Evolutionary conservation across 2,113 vertebrate species (phyloP), one percentile per base, ranked within the genome.

Genomic region (Phaethornis superciliosus): DNA sequence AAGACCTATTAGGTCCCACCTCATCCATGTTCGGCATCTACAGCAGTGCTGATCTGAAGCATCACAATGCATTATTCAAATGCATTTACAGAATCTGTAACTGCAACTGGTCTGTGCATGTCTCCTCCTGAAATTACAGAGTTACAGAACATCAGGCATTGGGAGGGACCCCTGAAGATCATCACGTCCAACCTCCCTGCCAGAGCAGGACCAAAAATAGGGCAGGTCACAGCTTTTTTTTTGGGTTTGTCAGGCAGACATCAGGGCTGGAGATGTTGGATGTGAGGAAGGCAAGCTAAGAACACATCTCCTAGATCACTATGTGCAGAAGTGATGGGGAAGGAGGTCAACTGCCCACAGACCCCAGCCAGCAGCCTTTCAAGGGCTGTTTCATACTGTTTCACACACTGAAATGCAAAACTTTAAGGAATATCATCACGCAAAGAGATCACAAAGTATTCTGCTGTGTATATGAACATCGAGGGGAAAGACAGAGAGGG

Each of bases 11-110:
- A 74, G 76, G 4, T 78, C 56, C 49, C 26, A 64, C 27, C 56
- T 80, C 55, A 37, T 59, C 77, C 69, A 6, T 26, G 30, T 52
- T 85, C 67, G 64, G 68, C 54, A 49, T 46, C 64, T 81, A 40
- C 4, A 26, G 72, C 65, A 76, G 56, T 80, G 56, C 51, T 46
- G 55, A 81, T 72, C n/a, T 3, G 5, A 93, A 78, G 54, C 72
- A 95, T 64, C 88, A 92, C 44, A 84, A 68, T 0, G 0, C 14
- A 52, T 59, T 88, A 92, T 68, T 86, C 86, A 89, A 92, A 90
- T 78, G 51, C 26, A 59, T 91, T 88, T 91, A 81, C 42, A 81
- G 77, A 86, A 5, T 5, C 30, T 56, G 65, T n/a, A n/a, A n/a
- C n/a, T n/a, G 68, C 0, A 2, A 96, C 76, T 92, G 68, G 26